Conservation (phyloP, 1,140 invertebrate genomes). For the Drosophila jambulina region DNA sequence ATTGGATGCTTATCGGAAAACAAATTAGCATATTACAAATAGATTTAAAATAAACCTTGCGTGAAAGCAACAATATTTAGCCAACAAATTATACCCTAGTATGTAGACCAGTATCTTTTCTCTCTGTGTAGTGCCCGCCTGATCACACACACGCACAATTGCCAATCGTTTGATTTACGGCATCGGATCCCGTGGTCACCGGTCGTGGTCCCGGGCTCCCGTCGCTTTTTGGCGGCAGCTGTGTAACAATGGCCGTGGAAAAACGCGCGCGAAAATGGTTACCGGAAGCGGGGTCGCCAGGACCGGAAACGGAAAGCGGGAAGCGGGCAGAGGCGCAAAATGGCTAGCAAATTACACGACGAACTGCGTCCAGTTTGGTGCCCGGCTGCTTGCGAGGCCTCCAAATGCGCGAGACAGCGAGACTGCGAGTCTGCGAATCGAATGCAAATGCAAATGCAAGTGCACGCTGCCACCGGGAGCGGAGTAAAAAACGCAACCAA, state of each 20-base stretch:
- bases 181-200: slow-evolving; percentile 24
- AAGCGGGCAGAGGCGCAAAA: slow-evolving; percentile 54
- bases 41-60: not conserved
- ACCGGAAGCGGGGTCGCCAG: slow-evolving; percentile 27
- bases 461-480: slow-evolving; percentile 56
- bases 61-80: not conserved
- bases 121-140: slow-evolving; percentile 17
- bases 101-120: not conserved
- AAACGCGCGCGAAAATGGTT: slow-evolving; percentile 61
- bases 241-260: slow-evolving; percentile 29
- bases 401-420: slow-evolving; percentile 1
- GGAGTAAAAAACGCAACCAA: slow-evolving; percentile 79
- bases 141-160: slow-evolving; percentile 66
- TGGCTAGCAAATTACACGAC: slow-evolving; percentile 58
- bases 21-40: not conserved
- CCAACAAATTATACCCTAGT: not conserved
- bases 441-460: slow-evolving; percentile 32
- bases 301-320: slow-evolving; percentile 40
- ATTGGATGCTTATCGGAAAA: not conserved
- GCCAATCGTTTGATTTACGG: slow-evolving; percentile 69
- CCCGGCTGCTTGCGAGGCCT: slow-evolving; percentile 31
- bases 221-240: slow-evolving; percentile 5
- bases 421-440: slow-evolving; percentile 17
- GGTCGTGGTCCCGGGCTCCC: slow-evolving; percentile 7
- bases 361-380: slow-evolving; percentile 20